Evolutionary conservation across 1,140 invertebrate genomes (phyloP), one percentile per base, ranked within the genome.

Genomic region (Drosophila rhopaloa): DNA sequence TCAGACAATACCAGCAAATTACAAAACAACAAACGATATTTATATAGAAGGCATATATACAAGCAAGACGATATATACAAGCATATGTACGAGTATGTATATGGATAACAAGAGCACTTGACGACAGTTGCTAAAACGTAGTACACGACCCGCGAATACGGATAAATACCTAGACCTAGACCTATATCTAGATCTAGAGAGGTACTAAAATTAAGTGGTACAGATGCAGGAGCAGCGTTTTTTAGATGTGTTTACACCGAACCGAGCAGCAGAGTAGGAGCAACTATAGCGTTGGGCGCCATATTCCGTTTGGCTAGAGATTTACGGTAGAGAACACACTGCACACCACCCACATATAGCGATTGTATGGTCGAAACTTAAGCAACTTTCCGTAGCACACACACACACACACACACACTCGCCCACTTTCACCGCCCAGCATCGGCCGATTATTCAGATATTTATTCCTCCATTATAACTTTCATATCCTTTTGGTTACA

Each of bases 1-100:
- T 89, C 83, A 89, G 84, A 88, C 84, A 88, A 88, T 88, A 88
- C 84, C 72, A 78, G 46, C 50, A 47, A 70, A 40, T 55, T 24
- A 66, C 44, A 66, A 48, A 51, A 46, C 8, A 57, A 38, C 11
- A 60, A 77, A 37, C 29, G 41, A 72, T 73, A 73, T 62, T 73
- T 73, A 63, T 71, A 71, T 71, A 71, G 44, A 66, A 50, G 44
- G 66, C 51, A 82, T 63, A 73, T 76, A 82, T 43, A 67, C 48
- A 54, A 40, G 44, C 56, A 55, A 27, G 44, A 60, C 37, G 44
- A 63, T 55, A 68, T 37, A 60, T 32, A 57, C 41, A 48, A 50
- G 57, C 16, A 54, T 61, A 54, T 47, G 48, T 65, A 19, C 24
- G 24, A 24, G 24, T 61, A 61, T 70, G 44, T 54, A 54, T 47